Conservation (phyloP, 2,113 vertebrate genomes). For the Tretioscincus oriximinensis region DNA sequence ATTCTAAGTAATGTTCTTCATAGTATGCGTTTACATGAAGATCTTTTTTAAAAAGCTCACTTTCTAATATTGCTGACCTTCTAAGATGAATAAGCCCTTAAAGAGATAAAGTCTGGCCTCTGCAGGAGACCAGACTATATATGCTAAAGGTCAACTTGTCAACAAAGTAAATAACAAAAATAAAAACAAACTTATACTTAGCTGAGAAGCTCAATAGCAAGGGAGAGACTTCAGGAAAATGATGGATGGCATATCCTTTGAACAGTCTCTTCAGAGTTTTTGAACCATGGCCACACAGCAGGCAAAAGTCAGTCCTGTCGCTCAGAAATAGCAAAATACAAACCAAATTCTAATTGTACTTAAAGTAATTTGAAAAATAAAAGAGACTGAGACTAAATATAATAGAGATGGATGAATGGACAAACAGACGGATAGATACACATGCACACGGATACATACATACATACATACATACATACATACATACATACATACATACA, state of each 20-base stretch:
- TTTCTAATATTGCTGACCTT: constrained; percentile 39
- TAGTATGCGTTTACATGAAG: neutral
- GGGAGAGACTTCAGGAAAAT: neutral
- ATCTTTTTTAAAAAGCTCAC: neutral
- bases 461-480: too few species aligned
- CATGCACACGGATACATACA: too few species aligned
- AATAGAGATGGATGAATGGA: too few species aligned
- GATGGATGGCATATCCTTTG: constrained; percentile 52
- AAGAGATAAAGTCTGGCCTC: constrained; percentile 37
- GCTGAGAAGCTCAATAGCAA: neutral
- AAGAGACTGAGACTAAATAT: too few species aligned
- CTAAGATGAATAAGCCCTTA: constrained; percentile 47
- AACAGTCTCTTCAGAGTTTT: neutral
- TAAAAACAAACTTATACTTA: neutral
- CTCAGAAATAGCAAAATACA: constrained; percentile 42
- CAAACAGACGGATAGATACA: too few species aligned
- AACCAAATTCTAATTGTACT: neutral
- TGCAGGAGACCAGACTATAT: constrained; percentile 43
- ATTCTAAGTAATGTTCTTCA: neutral
- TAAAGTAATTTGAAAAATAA: neutral
- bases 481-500: too few species aligned
- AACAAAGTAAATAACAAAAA: constrained; percentile 22
- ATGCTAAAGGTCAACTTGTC: constrained; percentile 51
- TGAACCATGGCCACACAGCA: constrained; percentile 47
- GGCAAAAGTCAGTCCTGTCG: constrained; percentile 45